Percentiles rank a stretch among this genome's conserved stretches.
Evolutionary conservation across 2,888 invertebrate species (phyloP).

Genomic region (Drosophila mettleri): DNA sequence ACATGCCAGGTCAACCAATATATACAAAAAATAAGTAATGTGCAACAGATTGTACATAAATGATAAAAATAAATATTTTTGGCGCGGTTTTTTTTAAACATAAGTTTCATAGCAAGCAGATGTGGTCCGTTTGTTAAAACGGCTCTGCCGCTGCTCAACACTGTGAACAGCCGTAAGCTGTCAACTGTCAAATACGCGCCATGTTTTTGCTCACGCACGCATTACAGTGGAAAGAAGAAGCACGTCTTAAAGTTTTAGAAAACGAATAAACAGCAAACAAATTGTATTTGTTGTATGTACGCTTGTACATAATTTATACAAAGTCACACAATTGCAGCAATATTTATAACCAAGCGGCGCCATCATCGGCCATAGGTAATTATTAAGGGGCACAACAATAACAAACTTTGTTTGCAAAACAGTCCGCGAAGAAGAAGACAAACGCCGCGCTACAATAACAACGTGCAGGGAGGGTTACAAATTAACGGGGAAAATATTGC

Average conservation of each 20-base stretch:
- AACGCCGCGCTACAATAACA: constrained; percentile 58
- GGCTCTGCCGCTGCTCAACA: constrained; percentile 49
- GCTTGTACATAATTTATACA: background rate
- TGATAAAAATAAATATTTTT: no score
- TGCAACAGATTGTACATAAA: background rate
- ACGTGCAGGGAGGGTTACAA: constrained; percentile 32
- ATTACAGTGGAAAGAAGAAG: constrained; percentile 68
- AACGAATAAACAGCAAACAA: constrained; percentile 45
- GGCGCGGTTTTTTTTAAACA: constrained; percentile 1
- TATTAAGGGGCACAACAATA: constrained; percentile 16
- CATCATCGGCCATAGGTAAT: constrained; percentile 36
- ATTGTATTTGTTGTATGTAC: constrained; percentile 36
- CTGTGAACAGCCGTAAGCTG: constrained; percentile 35
- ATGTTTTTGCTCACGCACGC: constrained; percentile 66
- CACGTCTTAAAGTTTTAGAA: constrained; percentile 46
- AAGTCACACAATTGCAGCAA: background rate
- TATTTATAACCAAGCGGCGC: constrained; percentile 1
- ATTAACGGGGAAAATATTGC: constrained; percentile 34
- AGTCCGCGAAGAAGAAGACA: constrained; percentile 35
- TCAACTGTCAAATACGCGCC: constrained; percentile 61
- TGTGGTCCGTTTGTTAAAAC: background rate
- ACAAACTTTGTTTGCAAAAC: constrained; percentile 29
- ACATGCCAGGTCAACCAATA: background rate
- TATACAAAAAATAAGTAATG: no score
- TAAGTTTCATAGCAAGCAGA: constrained; percentile 10